These are phyloP conservation scores for Procavia capensis DNA, from an alignment of 2,113 vertebrate genomes.

Conservation along the genomic window DNA sequence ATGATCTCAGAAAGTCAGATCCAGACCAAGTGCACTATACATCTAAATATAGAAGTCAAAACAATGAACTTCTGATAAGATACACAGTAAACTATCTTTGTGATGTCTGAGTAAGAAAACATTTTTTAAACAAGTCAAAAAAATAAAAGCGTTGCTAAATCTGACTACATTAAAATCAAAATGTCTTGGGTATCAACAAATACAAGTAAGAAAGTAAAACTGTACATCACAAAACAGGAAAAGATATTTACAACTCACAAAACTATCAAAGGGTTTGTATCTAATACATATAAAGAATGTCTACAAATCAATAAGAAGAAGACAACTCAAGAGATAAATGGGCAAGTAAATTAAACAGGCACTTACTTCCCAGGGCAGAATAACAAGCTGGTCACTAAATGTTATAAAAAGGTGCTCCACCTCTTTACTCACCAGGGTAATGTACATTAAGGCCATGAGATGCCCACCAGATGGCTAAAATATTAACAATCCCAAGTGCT, in stretches of 20 bases:
- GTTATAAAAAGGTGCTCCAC: not conserved
- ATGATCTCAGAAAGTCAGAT: not conserved
- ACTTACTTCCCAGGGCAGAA: not conserved
- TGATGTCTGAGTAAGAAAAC: not conserved
- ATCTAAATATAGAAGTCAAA: not conserved
- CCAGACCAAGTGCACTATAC: no score
- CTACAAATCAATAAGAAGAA: slow-evolving; percentile 20
- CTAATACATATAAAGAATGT: not conserved
- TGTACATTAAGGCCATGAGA: not conserved
- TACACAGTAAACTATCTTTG: not conserved
- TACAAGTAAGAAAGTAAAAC: not conserved
- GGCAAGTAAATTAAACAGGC: not conserved
- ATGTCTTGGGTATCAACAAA: not conserved
- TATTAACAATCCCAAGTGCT: not conserved
- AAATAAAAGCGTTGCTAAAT: not conserved
- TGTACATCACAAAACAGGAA: not conserved
- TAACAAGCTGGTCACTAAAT: not conserved
- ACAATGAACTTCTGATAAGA: not conserved
- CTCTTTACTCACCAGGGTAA: not conserved
- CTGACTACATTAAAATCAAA: not conserved
- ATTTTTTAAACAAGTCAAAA: not conserved
- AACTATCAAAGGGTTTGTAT: not conserved
- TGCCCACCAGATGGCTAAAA: not conserved
- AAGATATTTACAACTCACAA: not conserved
- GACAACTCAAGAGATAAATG: not conserved